Conservation (phyloP, 2,113 vertebrate genomes). For the Archilochus colubris region DNA sequence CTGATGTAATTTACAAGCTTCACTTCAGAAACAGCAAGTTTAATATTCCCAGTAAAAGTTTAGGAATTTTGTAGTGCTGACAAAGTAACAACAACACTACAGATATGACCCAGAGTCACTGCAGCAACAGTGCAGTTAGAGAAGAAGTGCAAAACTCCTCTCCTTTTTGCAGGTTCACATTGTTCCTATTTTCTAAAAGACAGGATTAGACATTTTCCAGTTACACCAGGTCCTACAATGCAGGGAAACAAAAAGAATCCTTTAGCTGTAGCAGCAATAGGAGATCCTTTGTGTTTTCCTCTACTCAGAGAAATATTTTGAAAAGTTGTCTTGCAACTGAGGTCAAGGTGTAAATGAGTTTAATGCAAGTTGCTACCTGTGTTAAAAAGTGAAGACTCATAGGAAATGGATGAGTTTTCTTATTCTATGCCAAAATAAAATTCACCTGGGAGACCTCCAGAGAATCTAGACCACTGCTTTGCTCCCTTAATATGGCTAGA, state of each 20-base stretch:
- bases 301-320: background rate
- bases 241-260: background rate
- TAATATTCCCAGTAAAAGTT: background rate
- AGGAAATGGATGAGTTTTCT: background rate
- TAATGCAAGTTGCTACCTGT: background rate
- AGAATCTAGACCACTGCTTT: background rate
- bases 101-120: background rate
- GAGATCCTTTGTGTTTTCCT: background rate
- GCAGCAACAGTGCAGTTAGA: background rate
- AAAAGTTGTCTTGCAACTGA: background rate
- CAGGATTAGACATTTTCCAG: background rate
- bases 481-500: background rate
- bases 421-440: background rate
- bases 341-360: background rate
- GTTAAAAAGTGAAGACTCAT: background rate
- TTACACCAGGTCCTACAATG: background rate
- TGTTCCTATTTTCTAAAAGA: background rate
- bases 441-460: background rate
- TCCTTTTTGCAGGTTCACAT: background rate
- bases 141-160: background rate
- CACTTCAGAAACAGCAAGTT: background rate
- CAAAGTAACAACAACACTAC: accelerated
- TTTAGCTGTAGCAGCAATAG: background rate
- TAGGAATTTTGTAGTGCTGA: background rate
- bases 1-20: background rate